phyloP scores from a whole-genome alignment of 2,113 vertebrate species.

The Anguilla japonica region DNA sequence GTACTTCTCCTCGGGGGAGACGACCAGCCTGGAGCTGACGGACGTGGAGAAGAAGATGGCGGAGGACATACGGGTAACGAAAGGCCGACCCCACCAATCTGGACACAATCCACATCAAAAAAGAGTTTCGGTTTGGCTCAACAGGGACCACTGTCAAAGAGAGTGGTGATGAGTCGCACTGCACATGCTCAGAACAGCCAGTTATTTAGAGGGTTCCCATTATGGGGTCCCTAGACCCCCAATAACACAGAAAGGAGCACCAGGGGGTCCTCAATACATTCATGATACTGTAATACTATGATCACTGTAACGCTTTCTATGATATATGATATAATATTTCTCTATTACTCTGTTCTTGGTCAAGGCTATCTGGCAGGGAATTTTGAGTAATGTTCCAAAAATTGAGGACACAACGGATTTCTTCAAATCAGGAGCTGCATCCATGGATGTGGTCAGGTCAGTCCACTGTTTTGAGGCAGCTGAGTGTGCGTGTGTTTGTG shows the following conservation, averaged over 20 bases:
- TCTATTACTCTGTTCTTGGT: not conserved
- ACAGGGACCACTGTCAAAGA: not conserved
- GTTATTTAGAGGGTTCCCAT: too few species aligned
- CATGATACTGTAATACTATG: too few species aligned
- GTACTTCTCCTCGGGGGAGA: slow-evolving; percentile 73
- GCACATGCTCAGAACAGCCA: too few species aligned
- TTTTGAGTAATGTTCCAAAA: slow-evolving; percentile 71
- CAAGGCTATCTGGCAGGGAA: slow-evolving; percentile 78
- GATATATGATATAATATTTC: not conserved
- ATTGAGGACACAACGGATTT: slow-evolving; percentile 80
- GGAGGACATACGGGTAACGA: slow-evolving; percentile 70
- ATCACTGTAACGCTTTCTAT: too few species aligned
- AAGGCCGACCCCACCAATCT: not conserved
- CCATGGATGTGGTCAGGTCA: slow-evolving; percentile 83
- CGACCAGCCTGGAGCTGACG: slow-evolving; percentile 66
- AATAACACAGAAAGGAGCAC: not conserved
- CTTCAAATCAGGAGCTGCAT: slow-evolving; percentile 82
- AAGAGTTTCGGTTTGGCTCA: not conserved
- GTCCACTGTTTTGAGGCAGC: not conserved
- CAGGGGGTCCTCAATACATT: too few species aligned
- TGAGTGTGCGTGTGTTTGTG: not conserved
- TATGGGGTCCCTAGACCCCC: not conserved
- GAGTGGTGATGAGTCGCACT: not conserved
- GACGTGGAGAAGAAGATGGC: slow-evolving; percentile 72
- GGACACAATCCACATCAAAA: not conserved